phyloP scores from a whole-genome alignment of 92 coral and sea anemone genomes.

The Anthopleura xanthogrammica region DNA sequence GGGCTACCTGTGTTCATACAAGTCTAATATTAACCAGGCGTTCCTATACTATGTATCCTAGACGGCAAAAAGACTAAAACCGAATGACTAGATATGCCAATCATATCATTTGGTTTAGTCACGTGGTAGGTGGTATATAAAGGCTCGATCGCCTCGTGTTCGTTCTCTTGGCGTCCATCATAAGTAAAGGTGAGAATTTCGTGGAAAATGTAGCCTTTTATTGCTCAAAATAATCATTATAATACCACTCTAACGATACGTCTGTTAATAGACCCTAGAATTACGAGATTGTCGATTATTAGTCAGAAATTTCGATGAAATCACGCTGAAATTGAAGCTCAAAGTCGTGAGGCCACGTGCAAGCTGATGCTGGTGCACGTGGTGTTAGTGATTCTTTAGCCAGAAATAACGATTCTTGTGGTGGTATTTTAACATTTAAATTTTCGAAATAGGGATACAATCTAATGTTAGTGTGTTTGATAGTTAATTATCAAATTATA shows the following conservation, averaged over 20 bases:
- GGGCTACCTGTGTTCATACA: not conserved
- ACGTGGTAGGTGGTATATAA: conserved; percentile 1
- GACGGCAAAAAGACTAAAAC: not conserved
- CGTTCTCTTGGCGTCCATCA: not conserved
- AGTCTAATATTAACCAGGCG: not conserved
- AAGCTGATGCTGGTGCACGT: not conserved
- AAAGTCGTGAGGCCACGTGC: not conserved
- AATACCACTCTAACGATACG: not conserved
- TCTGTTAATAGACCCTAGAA: not conserved
- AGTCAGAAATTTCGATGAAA: not conserved
- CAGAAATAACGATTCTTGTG: too few species aligned
- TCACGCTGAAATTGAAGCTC: not conserved
- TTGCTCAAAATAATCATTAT: not conserved
- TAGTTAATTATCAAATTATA: not conserved
- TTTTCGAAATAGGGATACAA: too few species aligned
- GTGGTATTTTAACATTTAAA: too few species aligned
- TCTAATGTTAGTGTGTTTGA: not conserved
- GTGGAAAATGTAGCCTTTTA: not conserved
- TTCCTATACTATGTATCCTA: not conserved
- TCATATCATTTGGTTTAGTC: not conserved
- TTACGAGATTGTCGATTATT: not conserved
- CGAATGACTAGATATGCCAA: not conserved
- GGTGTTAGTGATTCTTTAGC: not conserved
- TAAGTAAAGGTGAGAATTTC: not conserved
- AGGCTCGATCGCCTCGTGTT: not conserved